These are phyloP conservation scores for Carcharodon carcharias DNA, from an alignment of 2,797 vertebrate species.

Conservation along the genomic window DNA sequence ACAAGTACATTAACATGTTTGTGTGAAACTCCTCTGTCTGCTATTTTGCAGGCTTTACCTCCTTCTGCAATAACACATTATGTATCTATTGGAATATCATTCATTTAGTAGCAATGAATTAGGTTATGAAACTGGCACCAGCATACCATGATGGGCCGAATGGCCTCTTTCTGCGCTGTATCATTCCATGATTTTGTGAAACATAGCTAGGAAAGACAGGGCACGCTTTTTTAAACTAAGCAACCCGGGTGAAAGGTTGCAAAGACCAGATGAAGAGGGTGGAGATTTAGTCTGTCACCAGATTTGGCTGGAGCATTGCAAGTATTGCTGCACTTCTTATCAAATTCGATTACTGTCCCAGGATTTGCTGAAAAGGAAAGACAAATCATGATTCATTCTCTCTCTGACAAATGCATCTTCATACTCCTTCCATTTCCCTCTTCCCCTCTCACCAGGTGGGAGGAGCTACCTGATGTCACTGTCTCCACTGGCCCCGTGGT, in stretches of 20 bases:
- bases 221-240: neutral
- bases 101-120: neutral
- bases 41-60: neutral
- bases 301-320: neutral
- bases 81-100: neutral
- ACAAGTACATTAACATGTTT: neutral
- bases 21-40: neutral
- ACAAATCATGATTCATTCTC: no score
- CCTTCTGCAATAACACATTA: neutral
- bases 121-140: neutral
- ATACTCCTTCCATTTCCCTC: no score
- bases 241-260: neutral
- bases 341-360: no score
- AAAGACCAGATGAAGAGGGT: neutral
- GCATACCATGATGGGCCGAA: no score
- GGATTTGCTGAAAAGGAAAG: no score
- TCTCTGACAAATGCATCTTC: no score
- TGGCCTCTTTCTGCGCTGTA: no score
- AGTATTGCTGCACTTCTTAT: neutral
- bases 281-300: neutral
- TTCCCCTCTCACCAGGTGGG: neutral
- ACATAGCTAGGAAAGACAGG: neutral
- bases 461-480: no score
- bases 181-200: neutral
- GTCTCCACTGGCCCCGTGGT: no score